Evolutionary conservation across 2,888 invertebrate genomes (phyloP), one percentile per base, ranked within the genome.

Genomic region (Arctia plantaginis): DNA sequence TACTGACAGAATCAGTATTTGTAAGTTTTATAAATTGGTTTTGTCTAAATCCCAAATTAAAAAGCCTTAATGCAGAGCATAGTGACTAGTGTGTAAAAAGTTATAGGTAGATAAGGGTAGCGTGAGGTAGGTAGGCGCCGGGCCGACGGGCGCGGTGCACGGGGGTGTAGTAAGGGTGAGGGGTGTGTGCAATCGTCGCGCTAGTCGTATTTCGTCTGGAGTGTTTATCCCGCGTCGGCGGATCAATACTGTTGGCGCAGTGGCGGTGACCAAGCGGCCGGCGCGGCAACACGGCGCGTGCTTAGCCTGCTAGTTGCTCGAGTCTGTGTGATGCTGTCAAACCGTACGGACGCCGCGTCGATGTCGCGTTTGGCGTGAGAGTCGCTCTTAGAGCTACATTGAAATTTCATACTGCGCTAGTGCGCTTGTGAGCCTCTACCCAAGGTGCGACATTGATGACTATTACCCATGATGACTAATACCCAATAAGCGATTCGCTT

Each of bases 211-310:
- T 95, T 94, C 94, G 96, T 95, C 95, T 95, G 95, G 95, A 95
- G 94, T 94, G 94, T 94, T 94, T 93, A 94, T 95, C 94, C 95
- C 95, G 94, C 93, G 94, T 91, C 93, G 95, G 86, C 92, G 93
- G 95, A 95, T 95, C 95, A 94, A 96, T 95, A 95, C 94, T 87
- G 94, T 92, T 95, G 95, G 95, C 95, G 95, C 95, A 96, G 94
- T 95, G 95, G 92, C 95, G 95, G 92, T 92, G 92, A 91, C 91
- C 92, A 91, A 92, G 90, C 92, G 91, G 91, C 91, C 92, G 94
- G 93, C 94, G 94, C 94, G 94, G 92, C 92, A 92, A 90, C 89
- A 91, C 95, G 94, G 94, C 94, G 93, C 92, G 92, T 88, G 90
- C 88, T 90, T 88, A 78, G 83, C 89, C 90, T 89, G 89, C 90